Conservation (phyloP, 2,888 invertebrate genomes). For the Diarsia mendica region DNA sequence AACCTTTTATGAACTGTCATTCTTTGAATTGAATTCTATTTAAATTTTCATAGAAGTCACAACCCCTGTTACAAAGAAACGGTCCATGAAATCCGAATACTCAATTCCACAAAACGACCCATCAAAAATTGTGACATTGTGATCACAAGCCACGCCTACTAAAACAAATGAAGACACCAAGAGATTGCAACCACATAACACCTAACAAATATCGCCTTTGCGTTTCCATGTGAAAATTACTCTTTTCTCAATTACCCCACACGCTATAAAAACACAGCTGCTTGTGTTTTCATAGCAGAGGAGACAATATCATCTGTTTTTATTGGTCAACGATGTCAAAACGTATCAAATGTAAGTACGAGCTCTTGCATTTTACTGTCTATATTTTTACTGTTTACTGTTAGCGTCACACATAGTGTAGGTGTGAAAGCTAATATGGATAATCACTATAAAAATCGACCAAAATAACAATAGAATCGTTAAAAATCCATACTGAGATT, state of each 20-base stretch:
- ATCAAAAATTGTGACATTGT: conserved; percentile 16
- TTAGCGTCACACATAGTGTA: background rate
- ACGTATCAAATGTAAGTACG: conserved; percentile 40
- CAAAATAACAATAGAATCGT: no score
- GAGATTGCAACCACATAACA: conserved; percentile 12
- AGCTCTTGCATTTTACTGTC: conserved; percentile 40
- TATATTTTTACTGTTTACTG: conserved; percentile 7
- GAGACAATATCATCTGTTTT: conserved; percentile 47
- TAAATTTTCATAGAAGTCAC: background rate
- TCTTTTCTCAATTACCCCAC: conserved; percentile 27
- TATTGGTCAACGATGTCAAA: conserved; percentile 39
- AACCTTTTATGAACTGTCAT: background rate
- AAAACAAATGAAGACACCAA: conserved; percentile 36
- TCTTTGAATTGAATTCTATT: background rate
- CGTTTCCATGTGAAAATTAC: conserved; percentile 25
- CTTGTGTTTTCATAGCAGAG: conserved; percentile 26
- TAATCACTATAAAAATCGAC: background rate
- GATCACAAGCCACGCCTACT: conserved; percentile 12
- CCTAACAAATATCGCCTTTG: conserved; percentile 37
- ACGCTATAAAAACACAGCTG: conserved; percentile 41
- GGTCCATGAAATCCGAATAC: background rate
- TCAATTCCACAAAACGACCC: conserved; percentile 27
- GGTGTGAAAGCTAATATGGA: background rate
- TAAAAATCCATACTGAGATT: no score
- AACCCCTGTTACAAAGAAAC: background rate